A percentile compares a stretch with the other conserved stretches of the same genome.
Evolutionary conservation across 2,888 invertebrate species (phyloP).

Genomic region (Parelbella ahira): DNA sequence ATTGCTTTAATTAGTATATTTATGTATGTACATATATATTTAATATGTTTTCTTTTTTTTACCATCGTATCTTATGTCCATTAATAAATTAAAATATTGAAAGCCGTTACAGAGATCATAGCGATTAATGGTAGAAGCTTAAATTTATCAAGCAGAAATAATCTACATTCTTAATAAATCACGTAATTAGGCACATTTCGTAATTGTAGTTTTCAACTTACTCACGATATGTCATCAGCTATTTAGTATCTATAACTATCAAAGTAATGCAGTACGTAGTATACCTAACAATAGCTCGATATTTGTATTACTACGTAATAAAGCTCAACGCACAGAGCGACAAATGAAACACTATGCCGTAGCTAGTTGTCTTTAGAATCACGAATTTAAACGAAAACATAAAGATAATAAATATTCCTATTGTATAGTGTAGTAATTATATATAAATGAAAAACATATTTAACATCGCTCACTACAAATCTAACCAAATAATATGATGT

Average conservation of each 20-base stretch:
- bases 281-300: no score
- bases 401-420: constrained; percentile 11
- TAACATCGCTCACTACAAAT: neutral
- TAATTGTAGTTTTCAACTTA: constrained; percentile 64
- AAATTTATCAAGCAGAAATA: no score
- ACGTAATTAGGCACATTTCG: constrained; percentile 61
- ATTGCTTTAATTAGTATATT: neutral
- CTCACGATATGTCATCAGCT: constrained; percentile 48
- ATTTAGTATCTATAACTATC: no score
- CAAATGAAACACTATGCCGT: neutral
- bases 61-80: no score
- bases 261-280: no score
- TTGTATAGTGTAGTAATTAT: neutral
- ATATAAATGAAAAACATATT: neutral
- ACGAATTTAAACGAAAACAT: constrained; percentile 15
- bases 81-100: no score
- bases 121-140: no score
- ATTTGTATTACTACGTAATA: no score
- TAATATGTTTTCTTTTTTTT: no score
- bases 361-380: constrained; percentile 15
- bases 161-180: constrained; percentile 27
- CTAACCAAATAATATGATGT: neutral
- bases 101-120: no score
- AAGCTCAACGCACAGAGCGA: constrained; percentile 9
- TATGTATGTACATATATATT: no score